These are phyloP conservation scores for Chironomus tepperi DNA, from an alignment of 1,140 invertebrate species.

Conservation along the genomic window DNA sequence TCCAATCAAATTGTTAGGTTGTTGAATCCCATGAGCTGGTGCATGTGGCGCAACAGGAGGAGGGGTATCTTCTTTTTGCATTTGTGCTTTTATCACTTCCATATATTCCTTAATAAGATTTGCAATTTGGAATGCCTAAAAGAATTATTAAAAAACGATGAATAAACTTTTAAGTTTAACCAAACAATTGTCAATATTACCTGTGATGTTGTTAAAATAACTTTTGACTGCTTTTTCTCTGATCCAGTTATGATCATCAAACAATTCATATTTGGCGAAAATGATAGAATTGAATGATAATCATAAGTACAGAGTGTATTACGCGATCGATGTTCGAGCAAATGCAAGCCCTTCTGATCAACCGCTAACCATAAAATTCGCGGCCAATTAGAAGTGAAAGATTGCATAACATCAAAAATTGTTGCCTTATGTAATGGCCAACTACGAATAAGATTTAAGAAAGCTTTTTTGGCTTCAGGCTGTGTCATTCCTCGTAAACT, in stretches of 20 bases:
- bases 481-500: conserved; percentile 75
- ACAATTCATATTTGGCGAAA: conserved; percentile 79
- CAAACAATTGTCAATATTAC: conserved; percentile 42
- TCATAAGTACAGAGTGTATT: conserved; percentile 84
- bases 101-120: conserved; percentile 88
- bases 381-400: conserved; percentile 93
- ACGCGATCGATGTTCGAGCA: conserved; percentile 78
- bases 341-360: conserved; percentile 85
- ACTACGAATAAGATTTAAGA: conserved; percentile 86
- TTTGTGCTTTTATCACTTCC: conserved; percentile 55
- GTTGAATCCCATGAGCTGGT: neutral
- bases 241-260: conserved; percentile 84
- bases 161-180: neutral
- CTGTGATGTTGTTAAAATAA: conserved; percentile 78
- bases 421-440: conserved; percentile 89
- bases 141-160: conserved; percentile 27
- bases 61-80: conserved; percentile 11
- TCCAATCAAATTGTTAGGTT: neutral
- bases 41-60: neutral
- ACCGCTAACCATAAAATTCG: conserved; percentile 82
- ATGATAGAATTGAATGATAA: conserved; percentile 76
- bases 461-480: conserved; percentile 80
- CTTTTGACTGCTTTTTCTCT: conserved; percentile 82
- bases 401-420: conserved; percentile 94
- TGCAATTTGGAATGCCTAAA: conserved; percentile 85